Evolutionary conservation across 2,797 vertebrate genomes (phyloP), one percentile per base, ranked within the genome.

Genomic region (Hypotaenidia okinawae): DNA sequence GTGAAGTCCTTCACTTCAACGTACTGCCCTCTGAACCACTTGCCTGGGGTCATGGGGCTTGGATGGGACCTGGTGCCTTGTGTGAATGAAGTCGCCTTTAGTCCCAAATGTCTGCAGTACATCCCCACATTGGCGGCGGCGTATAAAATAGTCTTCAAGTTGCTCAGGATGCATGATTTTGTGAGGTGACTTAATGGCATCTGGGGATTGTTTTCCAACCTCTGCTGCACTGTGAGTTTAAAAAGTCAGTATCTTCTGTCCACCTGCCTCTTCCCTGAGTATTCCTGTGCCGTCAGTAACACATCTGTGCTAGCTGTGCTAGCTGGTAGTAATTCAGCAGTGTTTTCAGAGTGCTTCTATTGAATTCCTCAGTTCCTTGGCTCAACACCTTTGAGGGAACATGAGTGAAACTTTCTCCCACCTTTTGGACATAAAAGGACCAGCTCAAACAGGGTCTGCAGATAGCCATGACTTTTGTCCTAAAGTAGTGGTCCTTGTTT

Each of bases 51-150:
- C 17, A 25, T 21, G n/a, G 45, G 51, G 37, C 62, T 78, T 25
- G 32, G 25, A n/a, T 73, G 62, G 59, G 39, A 30, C 81, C 39
- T 22, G 43, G 24, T 73, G 45, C 45, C 28, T 35, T 47, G 28
- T 55, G 58, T 73, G 51, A 51, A 70, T 66, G 69, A 92, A 87
- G 41, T 75, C 49, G 51, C 28, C 49, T 63, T 72, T 41, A 49
- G 39, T 33, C 61, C 61, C n/a, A 28, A 61, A 17, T 67, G 39
- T 28, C 77, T 73, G 63, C 70, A 72, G 54, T 74, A 16, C 47
- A 8, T 16, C 45, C 23, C 32, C 12, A 27, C 8, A 1, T n/a
- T 28, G 55, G 16, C 41, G 0, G 0, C 2, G 3, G 59, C 7
- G 0, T 54, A 35, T 58, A 17, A 61, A 85, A 77, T 30, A 54